Percentiles rank a stretch among this genome's conserved stretches.
Evolutionary conservation across 2,888 invertebrate genomes (phyloP).

Genomic region (Thecophora atra): DNA sequence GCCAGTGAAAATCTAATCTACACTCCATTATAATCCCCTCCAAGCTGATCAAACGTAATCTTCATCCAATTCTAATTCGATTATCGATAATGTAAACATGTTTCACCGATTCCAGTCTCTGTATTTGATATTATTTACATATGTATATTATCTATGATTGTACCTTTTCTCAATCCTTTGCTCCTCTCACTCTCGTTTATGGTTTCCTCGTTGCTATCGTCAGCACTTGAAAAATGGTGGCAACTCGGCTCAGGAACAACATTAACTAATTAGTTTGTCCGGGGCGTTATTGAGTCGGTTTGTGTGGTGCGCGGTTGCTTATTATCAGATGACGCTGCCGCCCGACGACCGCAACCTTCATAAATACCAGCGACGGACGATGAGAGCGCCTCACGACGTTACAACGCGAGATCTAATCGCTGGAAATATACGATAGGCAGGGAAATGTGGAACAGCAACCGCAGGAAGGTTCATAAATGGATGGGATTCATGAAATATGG

Average conservation of each 20-base stretch:
- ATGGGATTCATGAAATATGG: not conserved
- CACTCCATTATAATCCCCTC: no score
- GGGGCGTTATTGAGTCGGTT: slow-evolving; percentile 26
- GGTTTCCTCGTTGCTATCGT: not conserved
- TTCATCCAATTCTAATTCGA: no score
- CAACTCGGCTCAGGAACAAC: slow-evolving; percentile 4
- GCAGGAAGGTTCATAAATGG: not conserved
- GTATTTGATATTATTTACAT: no score
- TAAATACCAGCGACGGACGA: slow-evolving; percentile 11
- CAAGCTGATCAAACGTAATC: no score
- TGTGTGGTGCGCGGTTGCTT: slow-evolving; percentile 11
- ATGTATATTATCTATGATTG: no score
- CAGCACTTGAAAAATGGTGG: slow-evolving; percentile 6
- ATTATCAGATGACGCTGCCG: slow-evolving; percentile 27
- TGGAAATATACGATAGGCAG: not conserved
- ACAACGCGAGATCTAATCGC: slow-evolving; percentile 17
- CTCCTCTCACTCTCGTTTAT: not conserved
- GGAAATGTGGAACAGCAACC: not conserved
- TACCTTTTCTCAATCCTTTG: not conserved
- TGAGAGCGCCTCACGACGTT: not conserved
- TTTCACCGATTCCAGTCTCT: no score
- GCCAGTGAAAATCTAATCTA: no score
- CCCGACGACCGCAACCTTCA: not conserved
- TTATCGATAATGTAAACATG: no score
- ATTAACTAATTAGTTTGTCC: slow-evolving; percentile 33